Evolutionary conservation across 2,113 vertebrate genomes (phyloP).

Genomic region (Acinonyx jubatus): DNA sequence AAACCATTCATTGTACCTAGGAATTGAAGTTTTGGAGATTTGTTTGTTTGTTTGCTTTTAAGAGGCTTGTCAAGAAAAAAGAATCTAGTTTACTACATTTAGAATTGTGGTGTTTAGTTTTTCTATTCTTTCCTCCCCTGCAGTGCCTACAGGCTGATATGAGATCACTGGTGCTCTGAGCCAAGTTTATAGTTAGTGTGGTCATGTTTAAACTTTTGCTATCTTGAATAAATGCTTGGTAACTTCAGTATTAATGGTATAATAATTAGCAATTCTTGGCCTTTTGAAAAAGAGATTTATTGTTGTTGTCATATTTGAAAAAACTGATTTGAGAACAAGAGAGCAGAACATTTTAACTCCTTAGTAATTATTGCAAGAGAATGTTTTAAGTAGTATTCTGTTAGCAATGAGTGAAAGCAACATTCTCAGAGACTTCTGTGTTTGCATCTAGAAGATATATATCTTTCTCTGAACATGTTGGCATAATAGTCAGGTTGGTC

Average conservation of each 20-base stretch:
- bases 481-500: neutral
- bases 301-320: slow-evolving; percentile 54
- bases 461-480: neutral
- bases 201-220: slow-evolving; percentile 64
- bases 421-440: neutral
- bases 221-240: slow-evolving; percentile 62
- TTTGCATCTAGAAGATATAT: neutral
- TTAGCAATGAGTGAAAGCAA: neutral
- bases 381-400: slow-evolving; percentile 33
- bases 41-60: neutral
- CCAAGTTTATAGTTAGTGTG: slow-evolving; percentile 70
- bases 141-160: slow-evolving; percentile 56
- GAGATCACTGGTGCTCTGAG: slow-evolving; percentile 61
- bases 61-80: slow-evolving; percentile 39
- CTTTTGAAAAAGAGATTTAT: slow-evolving; percentile 59
- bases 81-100: slow-evolving; percentile 20
- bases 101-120: slow-evolving; percentile 45
- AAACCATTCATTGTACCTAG: slow-evolving; percentile 13
- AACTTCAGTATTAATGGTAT: slow-evolving; percentile 61
- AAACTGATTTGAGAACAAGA: slow-evolving; percentile 47
- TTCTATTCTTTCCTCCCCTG: neutral
- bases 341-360: slow-evolving; percentile 9
- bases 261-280: slow-evolving; percentile 59
- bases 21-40: neutral
- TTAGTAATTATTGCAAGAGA: slow-evolving; percentile 54